phyloP scores from a whole-genome alignment of 2,888 invertebrate genomes.

The Lasioglossum malachurum region DNA sequence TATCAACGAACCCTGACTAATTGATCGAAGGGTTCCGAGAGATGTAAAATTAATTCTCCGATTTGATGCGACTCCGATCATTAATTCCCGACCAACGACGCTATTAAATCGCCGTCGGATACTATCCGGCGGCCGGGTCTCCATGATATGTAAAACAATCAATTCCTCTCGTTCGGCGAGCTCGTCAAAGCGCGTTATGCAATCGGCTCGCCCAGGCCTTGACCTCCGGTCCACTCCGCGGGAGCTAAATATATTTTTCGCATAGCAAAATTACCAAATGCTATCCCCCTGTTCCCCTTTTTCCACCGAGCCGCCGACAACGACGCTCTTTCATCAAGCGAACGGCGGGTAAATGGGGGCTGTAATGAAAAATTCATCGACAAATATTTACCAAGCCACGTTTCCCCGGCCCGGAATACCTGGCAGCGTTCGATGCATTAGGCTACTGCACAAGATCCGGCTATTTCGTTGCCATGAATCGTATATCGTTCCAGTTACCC shows the following conservation, averaged over 20 bases:
- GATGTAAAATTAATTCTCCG: not conserved
- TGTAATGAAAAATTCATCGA: constrained; percentile 29
- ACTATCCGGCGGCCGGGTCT: not conserved
- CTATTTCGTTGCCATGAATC: not conserved
- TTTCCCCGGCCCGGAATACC: not conserved
- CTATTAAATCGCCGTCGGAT: not conserved
- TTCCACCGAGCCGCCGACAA: not conserved
- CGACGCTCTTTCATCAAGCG: not conserved
- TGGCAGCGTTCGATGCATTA: not conserved
- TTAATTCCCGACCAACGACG: not conserved
- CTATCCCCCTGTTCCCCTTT: not conserved
- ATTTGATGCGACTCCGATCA: not conserved
- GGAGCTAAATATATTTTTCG: constrained; percentile 22
- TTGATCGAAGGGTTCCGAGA: not conserved
- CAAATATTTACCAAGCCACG: constrained; percentile 10
- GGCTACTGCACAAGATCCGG: not conserved
- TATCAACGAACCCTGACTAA: not conserved
- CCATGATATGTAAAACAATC: constrained; percentile 39
- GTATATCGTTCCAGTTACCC: not conserved
- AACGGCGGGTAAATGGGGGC: not conserved
- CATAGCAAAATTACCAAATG: constrained; percentile 27
- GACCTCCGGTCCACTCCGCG: constrained; percentile 17
- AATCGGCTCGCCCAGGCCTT: constrained; percentile 30
- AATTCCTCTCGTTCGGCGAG: constrained; percentile 8
- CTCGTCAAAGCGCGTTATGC: constrained; percentile 29